phyloP scores from a whole-genome alignment of 2,888 invertebrate species.

The Lasioglossum lativentre region DNA sequence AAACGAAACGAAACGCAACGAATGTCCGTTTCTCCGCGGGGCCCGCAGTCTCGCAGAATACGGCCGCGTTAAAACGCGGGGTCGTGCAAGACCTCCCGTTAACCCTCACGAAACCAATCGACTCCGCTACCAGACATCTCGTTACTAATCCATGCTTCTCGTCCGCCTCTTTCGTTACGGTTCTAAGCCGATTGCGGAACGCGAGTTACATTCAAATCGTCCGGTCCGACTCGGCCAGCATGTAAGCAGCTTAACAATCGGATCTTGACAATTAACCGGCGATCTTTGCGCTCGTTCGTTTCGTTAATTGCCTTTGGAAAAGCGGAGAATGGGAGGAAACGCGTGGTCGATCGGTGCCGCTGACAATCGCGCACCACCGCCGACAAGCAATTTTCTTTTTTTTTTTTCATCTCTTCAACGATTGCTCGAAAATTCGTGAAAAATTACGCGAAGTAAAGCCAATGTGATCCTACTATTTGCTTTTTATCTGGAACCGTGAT shows the following conservation, averaged over 20 bases:
- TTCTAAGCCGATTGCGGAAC: slow-evolving; percentile 44
- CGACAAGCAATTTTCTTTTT: neutral
- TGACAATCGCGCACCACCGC: neutral
- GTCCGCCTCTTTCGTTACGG: slow-evolving; percentile 39
- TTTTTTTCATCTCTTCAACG: neutral
- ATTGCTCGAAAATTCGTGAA: neutral
- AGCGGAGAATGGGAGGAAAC: neutral
- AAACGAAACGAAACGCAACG: slow-evolving; percentile 34
- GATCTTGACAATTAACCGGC: slow-evolving; percentile 44
- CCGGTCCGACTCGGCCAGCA: slow-evolving; percentile 10
- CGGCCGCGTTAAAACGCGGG: slow-evolving; percentile 31
- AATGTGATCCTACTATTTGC: neutral
- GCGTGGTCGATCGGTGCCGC: neutral
- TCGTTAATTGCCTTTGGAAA: neutral
- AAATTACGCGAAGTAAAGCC: neutral
- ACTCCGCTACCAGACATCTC: slow-evolving; percentile 22
- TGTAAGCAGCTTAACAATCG: slow-evolving; percentile 44
- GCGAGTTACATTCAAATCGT: slow-evolving; percentile 32
- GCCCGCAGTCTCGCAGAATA: slow-evolving; percentile 9
- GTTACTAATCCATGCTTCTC: slow-evolving; percentile 40
- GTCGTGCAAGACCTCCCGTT: slow-evolving; percentile 37
- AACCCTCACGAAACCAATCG: slow-evolving; percentile 32
- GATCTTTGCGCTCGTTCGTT: neutral
- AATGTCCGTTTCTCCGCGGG: slow-evolving; percentile 41
- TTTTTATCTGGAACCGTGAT: neutral